Percentiles rank a stretch among this genome's conserved stretches.
Evolutionary conservation across 2,797 vertebrate species (phyloP).

Genomic region (Alauda arvensis): DNA sequence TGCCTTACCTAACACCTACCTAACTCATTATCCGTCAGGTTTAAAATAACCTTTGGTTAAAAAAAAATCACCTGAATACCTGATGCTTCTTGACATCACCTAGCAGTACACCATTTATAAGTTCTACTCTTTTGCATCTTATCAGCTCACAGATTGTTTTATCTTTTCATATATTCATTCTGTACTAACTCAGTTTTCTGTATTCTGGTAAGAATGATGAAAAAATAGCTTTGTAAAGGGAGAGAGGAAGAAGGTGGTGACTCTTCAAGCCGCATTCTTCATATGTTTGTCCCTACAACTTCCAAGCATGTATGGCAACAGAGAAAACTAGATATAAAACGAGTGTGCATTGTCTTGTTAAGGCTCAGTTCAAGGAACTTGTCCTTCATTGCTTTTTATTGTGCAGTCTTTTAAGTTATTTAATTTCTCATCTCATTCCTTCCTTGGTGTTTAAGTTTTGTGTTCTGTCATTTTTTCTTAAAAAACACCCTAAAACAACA

Average conservation of each 20-base stretch:
- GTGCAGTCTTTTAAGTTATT: background rate
- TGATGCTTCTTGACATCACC: background rate
- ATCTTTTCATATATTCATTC: background rate
- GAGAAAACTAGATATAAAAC: background rate
- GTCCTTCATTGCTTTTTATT: background rate
- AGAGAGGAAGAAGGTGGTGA: background rate
- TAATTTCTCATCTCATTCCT: background rate
- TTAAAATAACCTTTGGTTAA: background rate
- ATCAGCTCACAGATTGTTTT: background rate
- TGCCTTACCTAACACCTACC: background rate
- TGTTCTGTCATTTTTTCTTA: background rate
- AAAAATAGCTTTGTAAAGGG: background rate
- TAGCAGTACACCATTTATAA: background rate
- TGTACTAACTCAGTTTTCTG: background rate
- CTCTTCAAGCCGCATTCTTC: background rate
- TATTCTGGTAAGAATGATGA: background rate
- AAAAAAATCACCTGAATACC: background rate
- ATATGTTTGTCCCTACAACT: background rate
- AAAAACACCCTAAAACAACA: background rate
- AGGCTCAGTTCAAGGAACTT: background rate
- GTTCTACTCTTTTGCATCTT: background rate
- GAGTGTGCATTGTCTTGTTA: background rate
- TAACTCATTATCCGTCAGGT: background rate
- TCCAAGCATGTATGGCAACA: background rate
- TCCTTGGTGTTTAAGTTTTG: background rate